Base-by-base conservation (phyloP, 1,140 invertebrate species). In the Leptinotarsa undecemlineata region DNA sequence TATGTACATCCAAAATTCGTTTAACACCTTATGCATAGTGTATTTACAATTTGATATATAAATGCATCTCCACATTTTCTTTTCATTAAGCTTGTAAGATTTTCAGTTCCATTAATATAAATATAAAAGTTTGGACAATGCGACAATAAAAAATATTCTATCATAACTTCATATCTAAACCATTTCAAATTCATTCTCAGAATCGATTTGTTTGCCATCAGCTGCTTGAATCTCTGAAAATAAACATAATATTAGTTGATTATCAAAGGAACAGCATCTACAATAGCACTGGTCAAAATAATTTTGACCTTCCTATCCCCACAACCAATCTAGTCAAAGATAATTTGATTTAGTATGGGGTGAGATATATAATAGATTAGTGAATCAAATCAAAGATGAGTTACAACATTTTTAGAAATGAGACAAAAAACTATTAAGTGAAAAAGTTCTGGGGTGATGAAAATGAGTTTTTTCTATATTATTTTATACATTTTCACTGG, bases 161-260 rank as follows among this genome's bases (percentile, higher is more conserved):
- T 5, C 17, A 57, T 17, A 57, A 57, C 63, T 33, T 21, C n/a
- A 14, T 48, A 19, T 20, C 69, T 76, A 76, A 33, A 76, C 68
- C 15, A 76, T 76, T 57, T 76, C 75, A 57, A 76, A 76, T 26
- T 76, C 75, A 19, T 76, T 71, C n/a, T 76, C 75, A 6, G 75
- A 76, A 19, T 73, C 75, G 62, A 67, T 73, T 4, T 64, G 57
- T 64, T 57, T 51, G n/a, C 61, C 20, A 64, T n/a, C 51, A 19
- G 60, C 19, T 64, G 20, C 60, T 64, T 66, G 71, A 19, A 20
- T 63, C 47, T 64, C 71, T 72, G 61, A 48, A 72, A 72, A 42
- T 42, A 64, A 72, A n/a, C n/a, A 63, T 23, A 69, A 48, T 57
- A 57, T 6, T 57, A 42, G 6, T 33, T 42, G 8, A 42, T 42